Evolutionary conservation across 1,140 invertebrate genomes (phyloP).

Genomic region (Drosophila equinoxialis): DNA sequence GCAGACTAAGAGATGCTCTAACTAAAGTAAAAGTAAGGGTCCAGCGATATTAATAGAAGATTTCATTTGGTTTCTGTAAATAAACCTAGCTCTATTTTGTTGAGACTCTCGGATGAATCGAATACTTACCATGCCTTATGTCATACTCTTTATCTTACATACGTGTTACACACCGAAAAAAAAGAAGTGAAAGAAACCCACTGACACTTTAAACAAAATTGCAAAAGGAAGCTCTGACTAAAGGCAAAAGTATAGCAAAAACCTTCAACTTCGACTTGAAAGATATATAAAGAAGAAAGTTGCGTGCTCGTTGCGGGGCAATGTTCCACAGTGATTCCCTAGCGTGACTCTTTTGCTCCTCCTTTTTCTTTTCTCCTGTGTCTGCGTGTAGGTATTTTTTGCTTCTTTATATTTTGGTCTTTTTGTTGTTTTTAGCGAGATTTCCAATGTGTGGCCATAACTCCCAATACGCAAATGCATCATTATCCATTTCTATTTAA

Average conservation of each 20-base stretch:
- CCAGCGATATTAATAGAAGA: too few species aligned
- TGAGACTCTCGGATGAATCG: too few species aligned
- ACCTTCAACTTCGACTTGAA: slow-evolving; percentile 12
- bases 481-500: slow-evolving; percentile 62
- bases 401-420: slow-evolving; percentile 5
- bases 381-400: not conserved
- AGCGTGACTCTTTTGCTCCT: slow-evolving; percentile 3
- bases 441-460: slow-evolving; percentile 49
- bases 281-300: slow-evolving; percentile 7
- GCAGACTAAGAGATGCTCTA: not conserved
- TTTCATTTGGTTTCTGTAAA: too few species aligned
- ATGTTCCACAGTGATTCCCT: slow-evolving; percentile 2
- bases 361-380: not conserved
- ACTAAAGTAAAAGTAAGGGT: not conserved
- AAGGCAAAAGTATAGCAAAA: slow-evolving; percentile 53
- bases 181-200: not conserved
- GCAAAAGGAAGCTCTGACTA: slow-evolving; percentile 51
- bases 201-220: too few species aligned
- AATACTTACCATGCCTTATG: too few species aligned
- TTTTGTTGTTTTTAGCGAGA: slow-evolving; percentile 6
- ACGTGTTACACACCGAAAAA: not conserved
- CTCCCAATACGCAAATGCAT: slow-evolving; percentile 73
- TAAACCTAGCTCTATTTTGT: too few species aligned
- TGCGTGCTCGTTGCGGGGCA: slow-evolving; percentile 1
- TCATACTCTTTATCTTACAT: not conserved